Conservation (phyloP, 30 jellyfish, hydroid and myxozoan species). For the Catostylus mosaicus region DNA sequence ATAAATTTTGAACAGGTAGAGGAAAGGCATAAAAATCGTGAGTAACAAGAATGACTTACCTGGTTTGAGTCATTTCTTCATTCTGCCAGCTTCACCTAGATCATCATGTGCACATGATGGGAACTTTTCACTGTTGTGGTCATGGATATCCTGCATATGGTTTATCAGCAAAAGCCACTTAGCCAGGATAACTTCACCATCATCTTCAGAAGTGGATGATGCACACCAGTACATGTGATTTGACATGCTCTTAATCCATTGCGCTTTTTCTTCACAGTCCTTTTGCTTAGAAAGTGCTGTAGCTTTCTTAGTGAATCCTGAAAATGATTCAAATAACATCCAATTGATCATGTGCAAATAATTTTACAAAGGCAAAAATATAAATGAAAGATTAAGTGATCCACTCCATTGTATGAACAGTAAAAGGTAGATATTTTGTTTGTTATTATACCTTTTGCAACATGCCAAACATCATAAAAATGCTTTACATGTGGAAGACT, state of each 20-base stretch:
- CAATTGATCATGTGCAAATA: background rate
- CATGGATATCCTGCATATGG: constrained; percentile 7
- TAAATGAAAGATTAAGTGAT: too few species aligned
- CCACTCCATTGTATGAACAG: too few species aligned
- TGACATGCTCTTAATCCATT: constrained; percentile 22
- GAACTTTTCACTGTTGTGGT: background rate
- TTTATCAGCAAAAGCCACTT: background rate
- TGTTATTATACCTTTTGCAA: too few species aligned
- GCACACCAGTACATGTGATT: constrained; percentile 26
- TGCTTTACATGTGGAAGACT: too few species aligned
- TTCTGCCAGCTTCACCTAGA: constrained; percentile 3
- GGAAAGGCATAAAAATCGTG: too few species aligned
- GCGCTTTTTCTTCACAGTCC: constrained; percentile 1
- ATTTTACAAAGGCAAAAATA: too few species aligned
- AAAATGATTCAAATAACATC: too few species aligned
- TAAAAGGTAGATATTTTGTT: too few species aligned
- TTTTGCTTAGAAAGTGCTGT: constrained; percentile 12
- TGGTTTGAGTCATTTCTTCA: constrained; percentile 25
- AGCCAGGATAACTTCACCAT: constrained; percentile 4
- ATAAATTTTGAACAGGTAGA: too few species aligned
- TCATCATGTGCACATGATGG: constrained; percentile 33
- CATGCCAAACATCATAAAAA: too few species aligned
- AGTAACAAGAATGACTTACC: too few species aligned
- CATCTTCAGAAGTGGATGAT: constrained; percentile 1
- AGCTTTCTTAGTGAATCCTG: constrained; percentile 16